phyloP scores from a whole-genome alignment of 53 echinoderm and acorn worm genomes.

The Apostichopus leukothele region DNA sequence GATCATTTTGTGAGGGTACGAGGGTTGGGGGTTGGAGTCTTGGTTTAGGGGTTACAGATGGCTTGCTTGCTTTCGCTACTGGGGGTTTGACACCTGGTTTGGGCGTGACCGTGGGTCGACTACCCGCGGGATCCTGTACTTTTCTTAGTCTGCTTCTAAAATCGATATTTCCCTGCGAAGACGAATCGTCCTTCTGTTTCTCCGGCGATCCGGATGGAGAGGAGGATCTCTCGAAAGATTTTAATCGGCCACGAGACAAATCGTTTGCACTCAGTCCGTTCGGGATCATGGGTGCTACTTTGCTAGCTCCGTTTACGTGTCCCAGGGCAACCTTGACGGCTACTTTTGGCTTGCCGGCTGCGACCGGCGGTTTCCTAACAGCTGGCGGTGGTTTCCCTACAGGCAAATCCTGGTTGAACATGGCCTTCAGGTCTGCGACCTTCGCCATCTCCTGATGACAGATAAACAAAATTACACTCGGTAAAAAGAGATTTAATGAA shows the following conservation, averaged over 20 bases:
- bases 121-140: not conserved
- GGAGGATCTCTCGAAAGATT: not conserved
- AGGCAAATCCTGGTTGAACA: conserved; percentile 28
- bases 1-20: not conserved
- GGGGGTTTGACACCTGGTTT: conserved; percentile 37
- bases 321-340: not conserved
- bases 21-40: not conserved
- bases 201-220: not conserved
- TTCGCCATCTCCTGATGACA: conserved; percentile 39
- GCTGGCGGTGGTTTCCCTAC: not conserved
- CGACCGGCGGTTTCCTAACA: conserved; percentile 10
- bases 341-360: not conserved
- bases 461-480: too few species aligned
- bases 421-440: conserved; percentile 44
- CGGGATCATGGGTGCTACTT: not conserved
- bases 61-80: not conserved
- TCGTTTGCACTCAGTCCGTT: conserved; percentile 23
- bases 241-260: conserved; percentile 7
- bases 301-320: not conserved
- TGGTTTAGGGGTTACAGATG: conserved; percentile 14
- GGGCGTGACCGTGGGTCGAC: not conserved
- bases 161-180: not conserved
- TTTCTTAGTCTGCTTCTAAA: not conserved
- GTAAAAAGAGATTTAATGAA: too few species aligned
- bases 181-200: not conserved